Percentiles rank a stretch among this genome's conserved stretches.
phyloP scores from a whole-genome alignment of 2,888 invertebrate species.

The Meandrusa payeni region DNA sequence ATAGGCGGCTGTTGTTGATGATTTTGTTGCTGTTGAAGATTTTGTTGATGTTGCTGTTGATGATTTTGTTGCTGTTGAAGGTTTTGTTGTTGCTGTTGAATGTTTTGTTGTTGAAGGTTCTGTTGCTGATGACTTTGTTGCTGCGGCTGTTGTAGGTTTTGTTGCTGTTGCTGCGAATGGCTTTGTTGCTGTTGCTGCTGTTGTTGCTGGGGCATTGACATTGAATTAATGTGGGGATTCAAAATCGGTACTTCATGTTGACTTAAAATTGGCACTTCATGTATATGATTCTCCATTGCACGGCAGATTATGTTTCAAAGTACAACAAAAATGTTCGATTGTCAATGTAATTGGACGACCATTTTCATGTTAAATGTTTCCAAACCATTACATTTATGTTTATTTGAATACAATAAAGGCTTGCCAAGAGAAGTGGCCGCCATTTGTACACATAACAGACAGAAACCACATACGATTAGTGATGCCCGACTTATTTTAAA shows the following conservation, averaged over 20 bases:
- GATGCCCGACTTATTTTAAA: too few species aligned
- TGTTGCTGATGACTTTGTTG: conserved; percentile 34
- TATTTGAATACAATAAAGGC: conserved; percentile 17
- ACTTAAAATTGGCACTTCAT: conserved; percentile 26
- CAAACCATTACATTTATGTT: conserved; percentile 18
- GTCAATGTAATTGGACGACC: neutral
- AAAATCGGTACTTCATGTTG: conserved; percentile 34
- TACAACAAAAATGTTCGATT: neutral
- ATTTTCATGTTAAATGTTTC: neutral
- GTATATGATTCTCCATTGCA: conserved; percentile 16
- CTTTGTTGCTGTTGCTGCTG: conserved; percentile 29
- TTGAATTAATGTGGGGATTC: conserved; percentile 31
- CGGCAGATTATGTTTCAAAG: neutral
- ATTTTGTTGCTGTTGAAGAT: conserved; percentile 31
- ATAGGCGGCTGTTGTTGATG: conserved; percentile 32
- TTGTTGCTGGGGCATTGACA: conserved; percentile 31
- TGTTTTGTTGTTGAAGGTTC: conserved; percentile 28
- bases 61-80: conserved; percentile 31
- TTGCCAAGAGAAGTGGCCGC: conserved; percentile 18
- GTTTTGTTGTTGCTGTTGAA: conserved; percentile 30
- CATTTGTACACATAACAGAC: conserved; percentile 16
- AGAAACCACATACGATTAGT: too few species aligned
- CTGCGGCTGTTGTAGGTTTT: conserved; percentile 33
- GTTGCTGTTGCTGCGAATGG: conserved; percentile 34
- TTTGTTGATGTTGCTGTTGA: conserved; percentile 34